Base-by-base conservation (phyloP, 2,113 vertebrate species). In the Plotosus lineatus region DNA sequence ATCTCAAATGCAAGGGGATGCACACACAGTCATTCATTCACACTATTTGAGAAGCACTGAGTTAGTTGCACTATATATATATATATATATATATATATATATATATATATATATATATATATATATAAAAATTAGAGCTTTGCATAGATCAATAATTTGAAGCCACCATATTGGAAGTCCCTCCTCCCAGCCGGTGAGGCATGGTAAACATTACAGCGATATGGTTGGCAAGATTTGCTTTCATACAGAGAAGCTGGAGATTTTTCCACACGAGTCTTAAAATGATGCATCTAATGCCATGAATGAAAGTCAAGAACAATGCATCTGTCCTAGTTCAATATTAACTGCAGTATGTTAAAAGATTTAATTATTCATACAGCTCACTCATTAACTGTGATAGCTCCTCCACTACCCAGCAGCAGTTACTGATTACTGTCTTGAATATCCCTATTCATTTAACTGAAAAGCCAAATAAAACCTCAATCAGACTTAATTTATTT, bases 311-410 rank as follows among this genome's bases (percentile, higher is more conserved):
- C 26, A 23, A 58, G 65, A 26, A 56, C 19, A 68, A 21, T 61
- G 46, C 6, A 31, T 76, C 73, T 55, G 17, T 63, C 68, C 68
- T 72, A 19, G 48, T 31, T 9, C 46, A 75, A 58, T 79, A 53
- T 74, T 81, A 51, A 75, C 60, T 55, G 60, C 60, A 66, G 31
- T 44, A 40, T 73, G 44, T 56, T 66, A 51, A 51, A 81, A 44
- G 19, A 74, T 55, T 75, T 17, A 48, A 81, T 68, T 76, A 82
- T 82, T 66, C 7, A 76, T 82, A 28, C n/a, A 19, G 28, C 50
- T 77, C 23, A 38, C 36, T 61, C 31, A 80, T 61, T 80, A 40
- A 15, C 50, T 56, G 48, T 4, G 26, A 81, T 75, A 75, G 19
- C 56, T 75, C 75, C 58, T 68, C 73, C 73, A 68, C 33, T 31